A percentile compares a stretch with the other conserved stretches of the same genome.
phyloP scores from a whole-genome alignment of 2,797 vertebrate species.

The Sylvilagus floridanus region DNA sequence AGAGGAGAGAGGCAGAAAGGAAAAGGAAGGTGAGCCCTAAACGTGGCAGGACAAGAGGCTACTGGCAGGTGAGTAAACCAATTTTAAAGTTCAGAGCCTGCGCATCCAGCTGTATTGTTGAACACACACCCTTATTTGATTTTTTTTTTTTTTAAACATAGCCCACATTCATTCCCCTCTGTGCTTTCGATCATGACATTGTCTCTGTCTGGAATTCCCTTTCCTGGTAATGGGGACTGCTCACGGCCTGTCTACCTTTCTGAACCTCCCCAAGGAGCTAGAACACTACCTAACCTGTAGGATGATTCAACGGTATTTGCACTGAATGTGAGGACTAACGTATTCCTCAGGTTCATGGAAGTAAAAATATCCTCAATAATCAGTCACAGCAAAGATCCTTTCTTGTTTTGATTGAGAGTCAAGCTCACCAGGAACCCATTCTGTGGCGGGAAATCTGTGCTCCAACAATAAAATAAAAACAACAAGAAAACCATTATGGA shows the following conservation, averaged over 20 bases:
- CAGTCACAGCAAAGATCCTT: not conserved
- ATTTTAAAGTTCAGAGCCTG: conserved; percentile 27
- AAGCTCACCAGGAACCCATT: not conserved
- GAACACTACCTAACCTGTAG: not conserved
- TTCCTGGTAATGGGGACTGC: not conserved
- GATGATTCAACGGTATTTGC: not conserved
- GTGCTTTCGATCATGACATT: not conserved
- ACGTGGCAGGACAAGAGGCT: conserved; percentile 13
- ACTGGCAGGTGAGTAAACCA: not conserved
- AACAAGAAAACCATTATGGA: not conserved
- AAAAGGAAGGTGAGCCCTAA: not conserved
- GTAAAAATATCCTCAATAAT: not conserved
- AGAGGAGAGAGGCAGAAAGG: not conserved
- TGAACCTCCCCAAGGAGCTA: not conserved
- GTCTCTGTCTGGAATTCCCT: not conserved
- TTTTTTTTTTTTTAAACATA: not conserved
- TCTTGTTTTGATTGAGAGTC: not conserved
- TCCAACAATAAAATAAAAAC: not conserved
- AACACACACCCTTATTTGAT: not conserved
- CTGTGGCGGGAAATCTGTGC: not conserved
- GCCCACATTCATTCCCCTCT: not conserved
- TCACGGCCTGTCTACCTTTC: not conserved
- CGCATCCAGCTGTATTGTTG: not conserved
- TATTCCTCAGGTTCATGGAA: not conserved
- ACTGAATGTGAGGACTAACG: not conserved